Evolutionary conservation across 2,888 invertebrate species (phyloP).

Genomic region (Scotopteryx bipunctaria): DNA sequence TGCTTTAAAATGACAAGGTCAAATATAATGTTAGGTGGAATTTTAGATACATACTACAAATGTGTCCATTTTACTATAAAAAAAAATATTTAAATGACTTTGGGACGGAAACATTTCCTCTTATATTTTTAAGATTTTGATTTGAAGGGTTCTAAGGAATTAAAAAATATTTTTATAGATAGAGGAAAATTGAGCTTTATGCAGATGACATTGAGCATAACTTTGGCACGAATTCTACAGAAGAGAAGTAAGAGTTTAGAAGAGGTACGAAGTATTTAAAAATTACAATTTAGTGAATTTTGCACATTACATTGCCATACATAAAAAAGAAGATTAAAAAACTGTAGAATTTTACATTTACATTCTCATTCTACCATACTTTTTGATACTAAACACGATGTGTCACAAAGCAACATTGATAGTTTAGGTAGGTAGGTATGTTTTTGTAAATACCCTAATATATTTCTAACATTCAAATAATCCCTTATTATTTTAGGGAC

Average conservation of each 20-base stretch:
- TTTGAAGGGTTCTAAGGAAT: conserved; percentile 21
- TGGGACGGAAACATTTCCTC: conserved; percentile 80
- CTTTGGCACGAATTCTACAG: conserved; percentile 36
- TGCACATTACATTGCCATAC: neutral
- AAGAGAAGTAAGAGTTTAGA: conserved; percentile 2
- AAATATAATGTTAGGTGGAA: conserved; percentile 43
- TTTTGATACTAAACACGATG: conserved; percentile 1
- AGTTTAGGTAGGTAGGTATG: neutral
- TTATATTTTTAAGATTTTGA: conserved; percentile 38
- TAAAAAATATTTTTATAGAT: conserved; percentile 18
- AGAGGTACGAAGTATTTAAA: too few species aligned
- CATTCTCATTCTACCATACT: neutral
- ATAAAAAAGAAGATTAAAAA: neutral
- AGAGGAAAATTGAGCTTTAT: conserved; percentile 35
- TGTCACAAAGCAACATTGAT: conserved; percentile 18
- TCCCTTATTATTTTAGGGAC: conserved; percentile 16
- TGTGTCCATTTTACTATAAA: conserved; percentile 49
- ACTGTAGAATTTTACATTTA: neutral
- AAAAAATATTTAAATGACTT: conserved; percentile 77
- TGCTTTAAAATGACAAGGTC: conserved; percentile 49
- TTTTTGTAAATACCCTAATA: conserved; percentile 9
- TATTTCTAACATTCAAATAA: conserved; percentile 11
- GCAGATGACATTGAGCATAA: conserved; percentile 37
- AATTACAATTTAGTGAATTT: conserved; percentile 3
- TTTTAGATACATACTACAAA: conserved; percentile 49